phyloP scores from a whole-genome alignment of 2,113 vertebrate species.

The Syngnathus floridae region DNA sequence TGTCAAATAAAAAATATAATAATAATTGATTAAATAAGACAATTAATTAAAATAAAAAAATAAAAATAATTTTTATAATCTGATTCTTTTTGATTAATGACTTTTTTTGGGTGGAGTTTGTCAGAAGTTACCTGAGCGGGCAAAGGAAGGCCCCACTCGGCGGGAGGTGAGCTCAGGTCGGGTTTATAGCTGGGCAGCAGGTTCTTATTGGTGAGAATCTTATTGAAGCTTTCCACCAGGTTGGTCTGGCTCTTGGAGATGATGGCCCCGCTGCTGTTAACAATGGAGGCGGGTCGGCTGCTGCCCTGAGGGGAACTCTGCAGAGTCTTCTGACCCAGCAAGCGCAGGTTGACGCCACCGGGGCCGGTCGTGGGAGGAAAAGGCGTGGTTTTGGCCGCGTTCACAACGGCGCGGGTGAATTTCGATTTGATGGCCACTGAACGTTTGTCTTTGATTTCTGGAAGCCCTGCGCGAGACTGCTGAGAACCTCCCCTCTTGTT shows the following conservation, averaged over 20 bases:
- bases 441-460: constrained; percentile 77
- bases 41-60: too few species aligned
- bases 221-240: constrained; percentile 93
- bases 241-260: constrained; percentile 90
- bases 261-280: constrained; percentile 75
- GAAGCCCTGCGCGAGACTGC: constrained; percentile 65
- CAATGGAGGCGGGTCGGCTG: constrained; percentile 65
- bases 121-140: constrained; percentile 59
- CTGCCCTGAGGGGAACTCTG: constrained; percentile 57
- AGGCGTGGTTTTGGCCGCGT: constrained; percentile 54
- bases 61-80: too few species aligned
- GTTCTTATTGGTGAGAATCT: constrained; percentile 94
- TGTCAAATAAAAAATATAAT: too few species aligned
- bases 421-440: constrained; percentile 46
- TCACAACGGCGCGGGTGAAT: constrained; percentile 60
- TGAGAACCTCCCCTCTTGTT: constrained; percentile 45
- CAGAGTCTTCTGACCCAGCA: constrained; percentile 70
- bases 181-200: constrained; percentile 87
- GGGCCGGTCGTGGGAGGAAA: constrained; percentile 50
- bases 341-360: constrained; percentile 37
- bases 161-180: constrained; percentile 75
- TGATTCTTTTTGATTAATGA: too few species aligned
- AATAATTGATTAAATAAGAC: too few species aligned
- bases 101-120: background rate
- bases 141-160: constrained; percentile 79